Conservation (phyloP, 2,797 vertebrate species). For the Schizopygopsis malacanthus region DNA sequence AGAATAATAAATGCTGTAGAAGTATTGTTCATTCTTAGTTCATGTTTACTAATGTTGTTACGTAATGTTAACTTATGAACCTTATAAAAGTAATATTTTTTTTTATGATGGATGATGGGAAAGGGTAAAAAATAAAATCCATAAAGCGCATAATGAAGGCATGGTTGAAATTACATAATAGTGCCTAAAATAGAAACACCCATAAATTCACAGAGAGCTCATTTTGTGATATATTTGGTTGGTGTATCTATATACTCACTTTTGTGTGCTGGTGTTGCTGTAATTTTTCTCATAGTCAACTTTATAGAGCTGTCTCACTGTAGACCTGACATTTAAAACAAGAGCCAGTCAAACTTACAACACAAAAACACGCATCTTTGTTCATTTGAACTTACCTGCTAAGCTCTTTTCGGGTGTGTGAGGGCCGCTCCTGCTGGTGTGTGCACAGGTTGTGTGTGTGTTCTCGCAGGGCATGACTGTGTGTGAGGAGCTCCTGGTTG, state of each 20-base stretch:
- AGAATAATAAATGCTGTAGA: too few species aligned
- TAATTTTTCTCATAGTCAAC: slow-evolving; percentile 81
- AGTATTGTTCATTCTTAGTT: too few species aligned
- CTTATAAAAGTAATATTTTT: neutral
- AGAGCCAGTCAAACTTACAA: neutral
- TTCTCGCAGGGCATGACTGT: slow-evolving; percentile 75
- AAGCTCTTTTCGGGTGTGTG: slow-evolving; percentile 89
- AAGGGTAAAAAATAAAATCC: neutral
- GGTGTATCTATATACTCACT: slow-evolving; percentile 66
- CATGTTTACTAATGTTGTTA: too few species aligned
- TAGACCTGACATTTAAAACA: slow-evolving; percentile 78
- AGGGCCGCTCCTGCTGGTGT: slow-evolving; percentile 89
- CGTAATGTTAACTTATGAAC: too few species aligned
- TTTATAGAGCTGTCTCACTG: slow-evolving; percentile 88
- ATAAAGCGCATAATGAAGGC: neutral
- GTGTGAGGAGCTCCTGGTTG: slow-evolving; percentile 92
- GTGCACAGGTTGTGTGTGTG: slow-evolving; percentile 80
- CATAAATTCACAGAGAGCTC: neutral
- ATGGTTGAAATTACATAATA: neutral
- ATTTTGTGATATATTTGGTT: slow-evolving; percentile 6
- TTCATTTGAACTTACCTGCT: slow-evolving; percentile 82
- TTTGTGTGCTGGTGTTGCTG: slow-evolving; percentile 63
- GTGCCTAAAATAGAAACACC: neutral
- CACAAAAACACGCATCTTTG: neutral
- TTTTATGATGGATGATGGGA: neutral